Evolutionary conservation across 2,888 invertebrate genomes (phyloP), one percentile per base, ranked within the genome.

Genomic region (Bursaphelenchus okinawaensis): DNA sequence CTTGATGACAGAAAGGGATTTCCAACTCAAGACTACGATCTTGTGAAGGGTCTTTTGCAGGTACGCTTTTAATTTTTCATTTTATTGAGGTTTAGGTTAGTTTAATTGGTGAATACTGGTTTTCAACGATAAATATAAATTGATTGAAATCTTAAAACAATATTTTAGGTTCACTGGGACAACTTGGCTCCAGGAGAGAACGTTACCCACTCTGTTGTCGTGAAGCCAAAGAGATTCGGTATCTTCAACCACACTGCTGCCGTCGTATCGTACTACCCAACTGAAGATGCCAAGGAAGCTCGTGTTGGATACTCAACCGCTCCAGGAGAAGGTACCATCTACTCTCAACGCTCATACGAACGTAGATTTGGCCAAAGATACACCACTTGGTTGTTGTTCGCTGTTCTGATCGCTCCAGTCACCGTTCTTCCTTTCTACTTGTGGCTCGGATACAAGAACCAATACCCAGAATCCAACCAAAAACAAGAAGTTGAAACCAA

Each of bases 231-330:
- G 79, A 55, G 22, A 81, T 91, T 88, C 82, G 96, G 96, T 28
- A 91, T 92, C 84, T 95, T 93, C 87, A 98, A 98, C 85, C 96
- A 98, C 84, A 91, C 94, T 1, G 89, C 94, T 60, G 96, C 96
- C 31, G 91, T 93, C 85, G 88, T 94, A 63, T 88, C 89, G 54
- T 98, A 98, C 86, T 89, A 89, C 79, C 87, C 90, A 55, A 88
- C 89, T 68, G 93, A 93, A 85, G 82, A 83, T 51, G 87, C 89
- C 40, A 71, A 70, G 59, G 86, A 77, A 22, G 69, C 74, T 27
- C 72, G 75, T 52, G 71, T 88, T 80, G 88, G 87, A 23, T 87
- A 87, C 68, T 88, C 88, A 78, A 94, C 93, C 76, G 91, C 94
- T 74, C 96, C 95, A 7, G 96, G 96, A 64, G 92, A 96, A 85